These are phyloP conservation scores for Drosophila orosa DNA, from an alignment of 1,140 invertebrate genomes.

Conservation along the genomic window DNA sequence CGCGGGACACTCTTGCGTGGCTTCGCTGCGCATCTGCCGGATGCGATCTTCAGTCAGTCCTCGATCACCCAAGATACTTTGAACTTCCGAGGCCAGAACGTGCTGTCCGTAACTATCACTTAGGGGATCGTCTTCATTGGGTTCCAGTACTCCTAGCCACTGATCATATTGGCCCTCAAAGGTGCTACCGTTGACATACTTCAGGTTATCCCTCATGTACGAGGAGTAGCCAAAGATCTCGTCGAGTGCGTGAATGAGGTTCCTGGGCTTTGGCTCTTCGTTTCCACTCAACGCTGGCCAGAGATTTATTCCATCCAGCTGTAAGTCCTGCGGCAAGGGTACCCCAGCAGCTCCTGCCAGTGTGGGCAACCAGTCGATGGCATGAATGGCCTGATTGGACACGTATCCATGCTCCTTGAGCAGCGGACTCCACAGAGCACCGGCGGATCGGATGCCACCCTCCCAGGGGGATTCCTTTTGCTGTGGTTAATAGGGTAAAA, in stretches of 20 bases:
- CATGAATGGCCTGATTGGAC: slow-evolving; percentile 91
- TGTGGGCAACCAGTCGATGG: slow-evolving; percentile 95
- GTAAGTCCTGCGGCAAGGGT: slow-evolving; percentile 42
- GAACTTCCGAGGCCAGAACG: slow-evolving; percentile 64
- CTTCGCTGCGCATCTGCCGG: slow-evolving; percentile 83
- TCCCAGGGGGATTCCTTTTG: slow-evolving; percentile 93
- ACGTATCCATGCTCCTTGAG: slow-evolving; percentile 86
- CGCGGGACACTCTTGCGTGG: slow-evolving; percentile 83
- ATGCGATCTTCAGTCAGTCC: slow-evolving; percentile 66
- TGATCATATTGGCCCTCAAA: slow-evolving; percentile 84
- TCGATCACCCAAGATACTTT: slow-evolving; percentile 43
- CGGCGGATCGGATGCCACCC: slow-evolving; percentile 91
- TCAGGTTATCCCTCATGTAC: slow-evolving; percentile 88
- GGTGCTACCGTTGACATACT: slow-evolving; percentile 88
- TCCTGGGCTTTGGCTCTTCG: slow-evolving; percentile 85
- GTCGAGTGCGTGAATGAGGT: slow-evolving; percentile 91
- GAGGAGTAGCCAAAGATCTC: slow-evolving; percentile 87
- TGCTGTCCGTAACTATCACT: slow-evolving; percentile 54
- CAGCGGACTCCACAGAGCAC: slow-evolving; percentile 92
- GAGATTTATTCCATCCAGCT: slow-evolving; percentile 89
- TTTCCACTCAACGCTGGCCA: slow-evolving; percentile 87
- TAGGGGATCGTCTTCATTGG: slow-evolving; percentile 49
- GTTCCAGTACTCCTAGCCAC: slow-evolving; percentile 84
- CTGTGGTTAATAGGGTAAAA: slow-evolving; percentile 19
- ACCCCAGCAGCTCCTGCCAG: slow-evolving; percentile 88